Evolutionary conservation across 2,113 vertebrate species (phyloP).

Genomic region (Orthonyx spaldingii): DNA sequence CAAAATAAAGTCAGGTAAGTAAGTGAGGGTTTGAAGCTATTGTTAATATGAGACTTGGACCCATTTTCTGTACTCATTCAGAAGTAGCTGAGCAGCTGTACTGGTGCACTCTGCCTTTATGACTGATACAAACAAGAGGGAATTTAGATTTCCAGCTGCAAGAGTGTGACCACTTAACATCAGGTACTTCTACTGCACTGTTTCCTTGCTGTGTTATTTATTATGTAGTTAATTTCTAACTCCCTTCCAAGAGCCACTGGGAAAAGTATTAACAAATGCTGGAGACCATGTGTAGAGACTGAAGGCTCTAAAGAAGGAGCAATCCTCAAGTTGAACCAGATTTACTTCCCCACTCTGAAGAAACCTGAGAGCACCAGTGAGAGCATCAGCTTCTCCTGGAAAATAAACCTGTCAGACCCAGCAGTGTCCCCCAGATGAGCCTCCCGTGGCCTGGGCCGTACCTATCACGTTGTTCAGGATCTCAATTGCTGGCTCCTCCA

Average conservation of each 20-base stretch:
- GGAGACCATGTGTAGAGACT: neutral
- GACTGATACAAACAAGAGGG: neutral
- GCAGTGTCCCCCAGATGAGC: neutral
- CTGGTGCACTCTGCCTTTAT: neutral
- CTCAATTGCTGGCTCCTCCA: slow-evolving; percentile 79
- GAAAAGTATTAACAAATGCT: neutral
- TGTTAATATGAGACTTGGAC: neutral
- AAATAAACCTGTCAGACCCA: neutral
- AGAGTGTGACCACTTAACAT: neutral
- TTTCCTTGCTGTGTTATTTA: neutral
- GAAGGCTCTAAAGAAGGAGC: neutral
- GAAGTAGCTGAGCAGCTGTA: neutral
- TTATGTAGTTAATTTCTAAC: neutral
- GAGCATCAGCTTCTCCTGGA: neutral
- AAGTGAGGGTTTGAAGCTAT: neutral
- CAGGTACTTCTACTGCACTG: neutral
- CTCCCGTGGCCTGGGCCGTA: neutral
- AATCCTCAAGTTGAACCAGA: neutral
- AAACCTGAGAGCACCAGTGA: neutral
- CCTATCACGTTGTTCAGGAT: slow-evolving; percentile 65
- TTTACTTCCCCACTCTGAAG: neutral
- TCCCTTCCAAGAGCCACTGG: neutral
- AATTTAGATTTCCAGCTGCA: neutral
- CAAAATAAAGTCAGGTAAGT: neutral
- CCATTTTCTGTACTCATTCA: neutral